phyloP scores from a whole-genome alignment of 2,113 vertebrate species.

The Mugil cephalus region DNA sequence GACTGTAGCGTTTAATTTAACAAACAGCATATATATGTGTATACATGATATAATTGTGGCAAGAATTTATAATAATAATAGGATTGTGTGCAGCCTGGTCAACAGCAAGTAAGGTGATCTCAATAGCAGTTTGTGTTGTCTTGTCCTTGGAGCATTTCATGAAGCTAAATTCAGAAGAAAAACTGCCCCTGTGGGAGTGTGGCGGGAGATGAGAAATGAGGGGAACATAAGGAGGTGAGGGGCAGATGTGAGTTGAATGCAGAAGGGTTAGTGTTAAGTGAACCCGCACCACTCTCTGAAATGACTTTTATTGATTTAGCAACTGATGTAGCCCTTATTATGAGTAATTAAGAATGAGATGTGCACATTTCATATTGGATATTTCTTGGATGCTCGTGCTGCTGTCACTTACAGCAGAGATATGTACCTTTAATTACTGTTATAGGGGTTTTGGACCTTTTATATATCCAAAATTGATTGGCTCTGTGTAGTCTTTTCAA shows the following conservation, averaged over 20 bases:
- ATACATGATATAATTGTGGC: not conserved
- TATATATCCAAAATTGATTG: no score
- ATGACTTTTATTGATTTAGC: constrained; percentile 57
- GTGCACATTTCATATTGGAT: not conserved
- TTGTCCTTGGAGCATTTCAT: constrained; percentile 48
- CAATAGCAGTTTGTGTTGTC: constrained; percentile 21
- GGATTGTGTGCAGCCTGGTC: not conserved
- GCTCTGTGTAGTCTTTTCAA: not conserved
- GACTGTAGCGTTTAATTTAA: not conserved
- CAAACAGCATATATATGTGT: not conserved
- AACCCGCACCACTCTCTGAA: constrained; percentile 32
- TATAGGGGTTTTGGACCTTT: no score
- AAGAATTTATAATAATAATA: no score
- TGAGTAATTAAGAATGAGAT: not conserved
- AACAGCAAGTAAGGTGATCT: not conserved
- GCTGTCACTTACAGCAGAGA: not conserved
- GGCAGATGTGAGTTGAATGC: constrained; percentile 37
- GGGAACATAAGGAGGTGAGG: constrained; percentile 43
- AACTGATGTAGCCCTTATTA: constrained; percentile 25
- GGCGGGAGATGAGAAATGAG: constrained; percentile 47
- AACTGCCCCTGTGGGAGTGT: constrained; percentile 38
- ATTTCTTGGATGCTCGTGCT: not conserved
- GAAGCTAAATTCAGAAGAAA: constrained; percentile 31
- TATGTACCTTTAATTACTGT: not conserved
- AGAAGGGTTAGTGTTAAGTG: constrained; percentile 49